phyloP scores from a whole-genome alignment of 1,140 invertebrate species.

The Polypedilum vanderplanki region DNA sequence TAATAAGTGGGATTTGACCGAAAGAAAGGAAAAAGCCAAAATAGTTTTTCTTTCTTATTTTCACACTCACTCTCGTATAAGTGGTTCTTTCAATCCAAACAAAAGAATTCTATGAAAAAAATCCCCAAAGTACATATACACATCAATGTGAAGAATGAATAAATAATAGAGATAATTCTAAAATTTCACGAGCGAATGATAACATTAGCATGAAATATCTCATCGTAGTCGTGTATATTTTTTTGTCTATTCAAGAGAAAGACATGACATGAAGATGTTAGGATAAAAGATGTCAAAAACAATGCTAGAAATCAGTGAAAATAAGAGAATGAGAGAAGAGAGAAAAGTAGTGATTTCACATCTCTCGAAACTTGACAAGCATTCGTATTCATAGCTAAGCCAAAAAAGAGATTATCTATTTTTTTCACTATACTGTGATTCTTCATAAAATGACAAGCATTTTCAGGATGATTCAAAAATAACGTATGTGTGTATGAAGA shows the following conservation, averaged over 20 bases:
- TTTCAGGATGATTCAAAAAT: too few relatives aligned
- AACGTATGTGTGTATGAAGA: too few relatives aligned
- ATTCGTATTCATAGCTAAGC: too few relatives aligned
- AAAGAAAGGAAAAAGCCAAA: background rate
- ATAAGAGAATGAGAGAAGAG: background rate
- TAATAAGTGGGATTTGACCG: background rate
- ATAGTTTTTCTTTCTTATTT: slow-evolving; percentile 1
- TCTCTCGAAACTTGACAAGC: too few relatives aligned
- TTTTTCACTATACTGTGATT: too few relatives aligned
- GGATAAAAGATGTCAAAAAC: slow-evolving; percentile 10
- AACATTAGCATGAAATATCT: slow-evolving; percentile 5
- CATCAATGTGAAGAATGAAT: too few relatives aligned
- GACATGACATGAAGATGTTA: background rate
- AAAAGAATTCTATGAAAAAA: background rate
- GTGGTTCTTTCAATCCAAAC: background rate
- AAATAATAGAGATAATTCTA: background rate
- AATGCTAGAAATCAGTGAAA: background rate
- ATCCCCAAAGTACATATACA: too few relatives aligned
- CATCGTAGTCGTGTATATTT: background rate
- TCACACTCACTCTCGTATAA: background rate
- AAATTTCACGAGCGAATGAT: background rate
- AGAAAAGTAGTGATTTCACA: too few relatives aligned
- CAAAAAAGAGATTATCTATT: too few relatives aligned
- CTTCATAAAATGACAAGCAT: too few relatives aligned
- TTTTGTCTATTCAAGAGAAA: background rate